A percentile compares a stretch with the other conserved stretches of the same genome.
phyloP scores from a whole-genome alignment of 2,888 invertebrate species.

The Tetragonisca angustula region DNA sequence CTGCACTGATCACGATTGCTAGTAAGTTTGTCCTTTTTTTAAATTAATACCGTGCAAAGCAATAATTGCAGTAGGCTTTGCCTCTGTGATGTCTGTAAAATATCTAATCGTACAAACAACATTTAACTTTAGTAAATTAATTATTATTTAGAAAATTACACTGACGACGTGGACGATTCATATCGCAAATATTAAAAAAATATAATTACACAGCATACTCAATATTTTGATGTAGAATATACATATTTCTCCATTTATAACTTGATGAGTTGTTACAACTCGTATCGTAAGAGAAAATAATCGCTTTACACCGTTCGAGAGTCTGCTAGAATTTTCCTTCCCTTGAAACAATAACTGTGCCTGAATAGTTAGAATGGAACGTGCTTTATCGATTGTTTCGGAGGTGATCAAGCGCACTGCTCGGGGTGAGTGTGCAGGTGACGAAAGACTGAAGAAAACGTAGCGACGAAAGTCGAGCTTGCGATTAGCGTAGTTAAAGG shows the following conservation, averaged over 20 bases:
- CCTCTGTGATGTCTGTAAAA: not conserved
- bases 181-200: not conserved
- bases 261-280: not conserved
- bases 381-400: slow-evolving; percentile 49
- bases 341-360: slow-evolving; percentile 28
- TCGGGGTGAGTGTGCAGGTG: slow-evolving; percentile 53
- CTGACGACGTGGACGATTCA: not conserved
- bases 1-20: not conserved
- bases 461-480: slow-evolving; percentile 21
- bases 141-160: not conserved
- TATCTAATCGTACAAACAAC: not conserved
- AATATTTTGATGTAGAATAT: not conserved
- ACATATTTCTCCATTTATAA: not conserved
- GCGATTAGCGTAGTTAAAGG: slow-evolving; percentile 39
- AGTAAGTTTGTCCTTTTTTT: slow-evolving; percentile 29
- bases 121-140: not conserved
- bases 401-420: slow-evolving; percentile 48
- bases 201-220: not conserved
- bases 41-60: slow-evolving; percentile 4
- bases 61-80: slow-evolving; percentile 2
- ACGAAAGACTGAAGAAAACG: slow-evolving; percentile 12
- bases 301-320: slow-evolving; percentile 10
- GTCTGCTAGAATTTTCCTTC: not conserved
- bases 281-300: not conserved
- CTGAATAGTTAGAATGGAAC: slow-evolving; percentile 52